Percentiles rank a stretch among this genome's conserved stretches.
Evolutionary conservation across 2,113 vertebrate genomes (phyloP).

Genomic region (Psammodynastes pulverulentus): DNA sequence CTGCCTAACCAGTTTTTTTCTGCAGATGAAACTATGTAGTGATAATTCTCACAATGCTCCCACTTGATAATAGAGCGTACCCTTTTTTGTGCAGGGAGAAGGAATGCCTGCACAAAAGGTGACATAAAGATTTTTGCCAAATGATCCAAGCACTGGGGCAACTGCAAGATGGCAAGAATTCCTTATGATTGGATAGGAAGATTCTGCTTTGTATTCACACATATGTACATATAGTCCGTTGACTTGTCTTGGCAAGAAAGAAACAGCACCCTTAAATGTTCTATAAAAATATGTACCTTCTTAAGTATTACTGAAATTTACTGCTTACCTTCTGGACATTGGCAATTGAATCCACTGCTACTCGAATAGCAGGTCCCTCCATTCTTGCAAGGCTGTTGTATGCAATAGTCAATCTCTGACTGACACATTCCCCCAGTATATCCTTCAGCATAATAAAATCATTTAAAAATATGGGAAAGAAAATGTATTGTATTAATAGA

Average conservation of each 20-base stretch:
- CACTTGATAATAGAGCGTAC: not conserved
- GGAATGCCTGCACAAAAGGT: not conserved
- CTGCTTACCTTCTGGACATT: constrained; percentile 85
- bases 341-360: constrained; percentile 82
- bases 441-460: constrained; percentile 58
- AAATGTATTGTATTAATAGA: not conserved
- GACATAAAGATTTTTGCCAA: not conserved
- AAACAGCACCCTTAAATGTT: not conserved
- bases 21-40: not conserved
- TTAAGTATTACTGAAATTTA: not conserved
- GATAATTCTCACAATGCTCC: not conserved
- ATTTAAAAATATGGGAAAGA: not conserved
- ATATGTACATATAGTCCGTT: not conserved
- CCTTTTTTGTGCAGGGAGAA: not conserved
- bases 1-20: not conserved
- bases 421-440: constrained; percentile 88
- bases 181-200: not conserved
- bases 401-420: constrained; percentile 85
- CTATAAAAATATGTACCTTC: not conserved
- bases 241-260: not conserved
- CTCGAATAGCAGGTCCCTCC: constrained; percentile 85
- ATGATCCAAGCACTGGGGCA: not conserved
- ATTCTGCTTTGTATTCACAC: not conserved
- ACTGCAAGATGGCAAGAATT: not conserved
- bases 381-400: constrained; percentile 86